These are phyloP conservation scores for Psilopogon haemacephalus DNA, from an alignment of 2,113 vertebrate species.

Conservation along the genomic window DNA sequence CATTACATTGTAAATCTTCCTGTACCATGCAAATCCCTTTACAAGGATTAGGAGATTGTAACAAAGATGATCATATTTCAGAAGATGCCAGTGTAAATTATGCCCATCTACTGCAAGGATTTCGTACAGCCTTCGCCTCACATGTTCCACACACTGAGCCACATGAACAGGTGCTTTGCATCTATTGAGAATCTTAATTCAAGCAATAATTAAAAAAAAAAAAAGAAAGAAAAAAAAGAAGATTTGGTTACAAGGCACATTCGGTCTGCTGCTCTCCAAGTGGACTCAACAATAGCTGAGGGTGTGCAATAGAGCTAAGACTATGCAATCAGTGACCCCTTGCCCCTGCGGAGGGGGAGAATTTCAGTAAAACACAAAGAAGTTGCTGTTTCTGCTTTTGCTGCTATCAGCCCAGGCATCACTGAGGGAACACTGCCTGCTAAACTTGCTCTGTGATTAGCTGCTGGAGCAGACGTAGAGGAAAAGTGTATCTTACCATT, in stretches of 20 bases:
- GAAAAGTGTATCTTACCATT: neutral
- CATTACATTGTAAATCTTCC: conserved; percentile 65
- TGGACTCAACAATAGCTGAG: conserved; percentile 21
- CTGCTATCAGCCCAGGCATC: neutral
- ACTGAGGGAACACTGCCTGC: neutral
- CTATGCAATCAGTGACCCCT: conserved; percentile 54
- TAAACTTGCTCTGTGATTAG: neutral
- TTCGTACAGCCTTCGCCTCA: neutral
- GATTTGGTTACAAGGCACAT: neutral
- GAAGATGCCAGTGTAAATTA: neutral
- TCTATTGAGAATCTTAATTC: neutral
- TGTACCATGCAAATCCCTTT: conserved; percentile 70
- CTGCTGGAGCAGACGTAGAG: neutral
- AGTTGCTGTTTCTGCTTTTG: conserved; percentile 50
- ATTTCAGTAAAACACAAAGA: conserved; percentile 47
- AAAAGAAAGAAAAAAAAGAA: neutral
- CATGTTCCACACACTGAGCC: rapidly evolving
- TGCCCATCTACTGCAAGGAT: neutral
- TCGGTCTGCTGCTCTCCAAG: neutral
- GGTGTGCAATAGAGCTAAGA: conserved; percentile 51
- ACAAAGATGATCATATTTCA: conserved; percentile 57
- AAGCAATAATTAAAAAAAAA: neutral
- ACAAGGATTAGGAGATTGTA: conserved; percentile 56
- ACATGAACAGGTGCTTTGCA: conserved; percentile 1
- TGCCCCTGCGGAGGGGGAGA: neutral